A percentile compares a stretch with the other conserved stretches of the same genome.
Conservation (phyloP, 1,140 invertebrate species). For the Steinernema feltiae region DNA sequence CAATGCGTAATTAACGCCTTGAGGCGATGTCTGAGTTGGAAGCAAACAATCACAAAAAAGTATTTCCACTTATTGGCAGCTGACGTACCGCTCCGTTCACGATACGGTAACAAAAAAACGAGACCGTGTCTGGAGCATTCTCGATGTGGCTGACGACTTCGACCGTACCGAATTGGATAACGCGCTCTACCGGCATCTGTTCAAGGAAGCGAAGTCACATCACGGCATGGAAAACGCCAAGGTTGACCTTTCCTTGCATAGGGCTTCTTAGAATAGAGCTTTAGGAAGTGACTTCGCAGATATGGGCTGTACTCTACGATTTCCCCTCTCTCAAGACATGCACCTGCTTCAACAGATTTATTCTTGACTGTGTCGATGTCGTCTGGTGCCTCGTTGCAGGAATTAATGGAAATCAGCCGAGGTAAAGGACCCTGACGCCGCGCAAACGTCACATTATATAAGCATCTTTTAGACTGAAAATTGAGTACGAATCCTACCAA, state of each 20-base stretch:
- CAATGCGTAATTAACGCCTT: not conserved
- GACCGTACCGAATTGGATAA: conserved; percentile 27
- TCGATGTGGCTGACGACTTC: conserved; percentile 13
- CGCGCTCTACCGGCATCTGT: conserved; percentile 36
- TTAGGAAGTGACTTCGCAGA: conserved; percentile 67
- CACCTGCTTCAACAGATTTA: conserved; percentile 65
- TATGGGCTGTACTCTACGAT: conserved; percentile 70
- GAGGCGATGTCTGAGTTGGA: not conserved
- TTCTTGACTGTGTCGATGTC: conserved; percentile 65
- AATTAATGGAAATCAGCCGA: conserved; percentile 31
- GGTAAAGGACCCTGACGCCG: conserved; percentile 9
- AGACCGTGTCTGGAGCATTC: conserved; percentile 29
- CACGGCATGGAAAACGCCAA: conserved; percentile 39
- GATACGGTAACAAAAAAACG: conserved; percentile 29
- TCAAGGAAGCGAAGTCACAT: conserved; percentile 28
- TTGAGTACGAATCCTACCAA: conserved; percentile 5
- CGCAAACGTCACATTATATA: not conserved
- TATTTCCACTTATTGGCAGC: conserved; percentile 20
- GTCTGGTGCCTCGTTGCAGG: conserved; percentile 63
- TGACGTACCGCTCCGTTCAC: conserved; percentile 33
- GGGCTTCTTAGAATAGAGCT: not conserved
- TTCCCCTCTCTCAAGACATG: conserved; percentile 69
- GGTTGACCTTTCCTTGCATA: conserved; percentile 3
- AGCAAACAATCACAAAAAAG: not conserved
- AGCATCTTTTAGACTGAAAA: not conserved